Conservation (phyloP, 2,797 vertebrate species). For the Jordanella pulchra region DNA sequence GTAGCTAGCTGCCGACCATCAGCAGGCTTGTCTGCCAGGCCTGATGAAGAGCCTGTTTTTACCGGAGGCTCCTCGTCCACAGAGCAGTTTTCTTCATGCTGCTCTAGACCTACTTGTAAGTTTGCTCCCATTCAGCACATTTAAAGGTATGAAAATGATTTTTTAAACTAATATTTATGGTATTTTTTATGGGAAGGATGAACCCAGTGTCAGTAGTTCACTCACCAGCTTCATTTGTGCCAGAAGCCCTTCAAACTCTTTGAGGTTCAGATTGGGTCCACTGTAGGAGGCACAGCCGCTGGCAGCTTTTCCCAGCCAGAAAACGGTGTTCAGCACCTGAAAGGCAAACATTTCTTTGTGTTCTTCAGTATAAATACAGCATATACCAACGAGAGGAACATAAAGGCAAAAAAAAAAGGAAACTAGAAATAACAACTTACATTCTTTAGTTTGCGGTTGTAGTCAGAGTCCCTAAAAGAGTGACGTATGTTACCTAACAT, state of each 20-base stretch:
- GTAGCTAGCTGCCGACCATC: not conserved
- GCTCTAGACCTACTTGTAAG: too few relatives aligned
- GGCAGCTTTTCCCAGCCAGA: conserved; percentile 95
- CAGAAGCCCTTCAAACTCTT: conserved; percentile 94
- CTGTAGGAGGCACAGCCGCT: conserved; percentile 85
- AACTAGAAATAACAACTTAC: conserved; percentile 80
- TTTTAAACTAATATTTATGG: too few relatives aligned
- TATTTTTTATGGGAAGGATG: too few relatives aligned
- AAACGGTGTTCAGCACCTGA: conserved; percentile 96
- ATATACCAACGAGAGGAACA: not conserved
- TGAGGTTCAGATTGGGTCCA: conserved; percentile 90
- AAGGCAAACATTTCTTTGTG: conserved; percentile 45
- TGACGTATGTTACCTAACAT: conserved; percentile 21
- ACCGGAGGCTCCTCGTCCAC: not conserved
- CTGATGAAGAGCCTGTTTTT: not conserved
- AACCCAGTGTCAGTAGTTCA: conserved; percentile 11
- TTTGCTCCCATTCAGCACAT: too few relatives aligned
- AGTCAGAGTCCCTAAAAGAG: conserved; percentile 85
- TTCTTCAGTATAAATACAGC: conserved; percentile 7
- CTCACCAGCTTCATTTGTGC: conserved; percentile 94
- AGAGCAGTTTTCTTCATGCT: too few relatives aligned
- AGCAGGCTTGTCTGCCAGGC: not conserved
- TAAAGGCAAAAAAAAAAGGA: not conserved
- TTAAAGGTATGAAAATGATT: too few relatives aligned
- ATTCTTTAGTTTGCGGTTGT: conserved; percentile 93